These are phyloP conservation scores for Phania funesta DNA, from an alignment of 2,888 invertebrate species.

Conservation along the genomic window DNA sequence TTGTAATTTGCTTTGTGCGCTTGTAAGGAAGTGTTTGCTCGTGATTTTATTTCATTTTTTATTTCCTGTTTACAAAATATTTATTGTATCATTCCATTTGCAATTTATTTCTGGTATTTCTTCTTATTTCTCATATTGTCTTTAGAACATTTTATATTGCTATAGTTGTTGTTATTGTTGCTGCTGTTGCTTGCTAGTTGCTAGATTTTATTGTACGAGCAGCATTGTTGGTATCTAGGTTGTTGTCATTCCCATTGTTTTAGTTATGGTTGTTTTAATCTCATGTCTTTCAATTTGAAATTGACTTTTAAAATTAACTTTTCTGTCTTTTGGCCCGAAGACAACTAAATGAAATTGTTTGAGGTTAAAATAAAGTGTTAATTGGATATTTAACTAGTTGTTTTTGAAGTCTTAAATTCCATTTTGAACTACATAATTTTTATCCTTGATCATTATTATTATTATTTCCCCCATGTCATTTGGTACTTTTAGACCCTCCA, in stretches of 20 bases:
- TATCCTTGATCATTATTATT: neutral
- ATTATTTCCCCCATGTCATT: neutral
- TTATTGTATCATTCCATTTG: slow-evolving; percentile 60
- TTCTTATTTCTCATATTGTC: slow-evolving; percentile 25
- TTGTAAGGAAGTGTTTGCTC: slow-evolving; percentile 6
- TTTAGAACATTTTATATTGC: slow-evolving; percentile 34
- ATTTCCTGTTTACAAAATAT: slow-evolving; percentile 61
- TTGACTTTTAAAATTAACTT: slow-evolving; percentile 67
- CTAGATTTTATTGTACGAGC: slow-evolving; percentile 23
- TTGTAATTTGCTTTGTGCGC: slow-evolving; percentile 5
- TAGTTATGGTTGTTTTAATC: slow-evolving; percentile 66
- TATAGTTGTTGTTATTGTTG: no score
- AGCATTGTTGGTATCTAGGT: slow-evolving; percentile 34
- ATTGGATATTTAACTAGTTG: slow-evolving; percentile 62
- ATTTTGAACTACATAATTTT: neutral
- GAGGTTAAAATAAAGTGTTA: slow-evolving; percentile 65
- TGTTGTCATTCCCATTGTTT: slow-evolving; percentile 48
- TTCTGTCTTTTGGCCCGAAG: slow-evolving; percentile 64
- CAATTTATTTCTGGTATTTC: slow-evolving; percentile 54
- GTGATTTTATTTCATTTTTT: slow-evolving; percentile 61
- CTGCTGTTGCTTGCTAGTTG: slow-evolving; percentile 12
- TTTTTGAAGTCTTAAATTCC: slow-evolving; percentile 30
- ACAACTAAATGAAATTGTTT: slow-evolving; percentile 64
- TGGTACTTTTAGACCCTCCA: neutral
- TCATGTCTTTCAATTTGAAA: slow-evolving; percentile 66